Evolutionary conservation across 2,888 invertebrate species (phyloP).

Genomic region (Drosophila mayaguana): DNA sequence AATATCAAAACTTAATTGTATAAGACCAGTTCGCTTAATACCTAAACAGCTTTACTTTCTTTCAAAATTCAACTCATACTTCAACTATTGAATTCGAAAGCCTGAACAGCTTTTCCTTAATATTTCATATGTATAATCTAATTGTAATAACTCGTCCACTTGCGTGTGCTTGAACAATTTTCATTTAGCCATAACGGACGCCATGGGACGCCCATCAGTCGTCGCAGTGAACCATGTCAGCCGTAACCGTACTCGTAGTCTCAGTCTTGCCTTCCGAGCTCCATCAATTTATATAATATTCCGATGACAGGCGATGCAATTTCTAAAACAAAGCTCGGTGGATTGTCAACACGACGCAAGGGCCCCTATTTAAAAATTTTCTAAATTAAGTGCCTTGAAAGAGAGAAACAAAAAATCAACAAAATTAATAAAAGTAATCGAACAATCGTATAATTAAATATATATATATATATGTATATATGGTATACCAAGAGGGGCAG

Average conservation of each 20-base stretch:
- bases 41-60: conserved; percentile 4
- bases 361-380: conserved; percentile 17
- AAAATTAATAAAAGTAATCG: conserved; percentile 8
- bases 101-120: conserved; percentile 19
- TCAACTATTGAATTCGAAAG: conserved; percentile 11
- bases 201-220: conserved; percentile 38
- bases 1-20: too few species aligned
- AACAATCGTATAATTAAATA: neutral
- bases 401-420: conserved; percentile 8
- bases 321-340: conserved; percentile 41
- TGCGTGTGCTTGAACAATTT: conserved; percentile 68
- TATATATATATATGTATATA: conserved; percentile 1
- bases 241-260: conserved; percentile 17
- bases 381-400: conserved; percentile 49
- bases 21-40: neutral
- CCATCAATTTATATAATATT: conserved; percentile 38
- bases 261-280: conserved; percentile 22
- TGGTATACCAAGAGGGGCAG: conserved; percentile 3
- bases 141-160: conserved; percentile 37
- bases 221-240: conserved; percentile 72
- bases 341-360: conserved; percentile 58
- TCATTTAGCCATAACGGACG: conserved; percentile 24
- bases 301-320: conserved; percentile 43
- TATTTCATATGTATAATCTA: conserved; percentile 15
- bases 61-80: conserved; percentile 11